phyloP scores from a whole-genome alignment of 2,113 vertebrate species.

The Spea multiplicata region DNA sequence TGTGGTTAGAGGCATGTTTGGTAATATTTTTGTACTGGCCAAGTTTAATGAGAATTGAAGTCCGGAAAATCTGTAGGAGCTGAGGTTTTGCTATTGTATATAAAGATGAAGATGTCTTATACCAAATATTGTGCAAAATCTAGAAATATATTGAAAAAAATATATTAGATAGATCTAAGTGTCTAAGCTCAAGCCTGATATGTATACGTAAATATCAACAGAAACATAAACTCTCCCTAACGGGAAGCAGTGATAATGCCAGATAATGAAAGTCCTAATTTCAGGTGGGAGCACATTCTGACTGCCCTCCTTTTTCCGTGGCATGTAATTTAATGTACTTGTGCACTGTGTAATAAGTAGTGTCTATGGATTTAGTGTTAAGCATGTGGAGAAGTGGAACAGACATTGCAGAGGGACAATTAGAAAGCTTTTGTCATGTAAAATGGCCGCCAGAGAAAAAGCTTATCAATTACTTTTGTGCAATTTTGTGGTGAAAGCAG shows the following conservation, averaged over 20 bases:
- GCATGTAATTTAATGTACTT: background rate
- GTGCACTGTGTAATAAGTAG: background rate
- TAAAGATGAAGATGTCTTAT: no score
- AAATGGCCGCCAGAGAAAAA: conserved; percentile 3
- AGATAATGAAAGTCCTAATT: background rate
- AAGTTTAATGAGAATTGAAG: no score
- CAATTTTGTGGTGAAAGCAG: conserved; percentile 2
- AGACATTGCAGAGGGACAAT: conserved; percentile 22
- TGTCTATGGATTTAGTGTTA: conserved; percentile 8
- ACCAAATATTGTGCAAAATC: no score
- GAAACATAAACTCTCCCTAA: background rate
- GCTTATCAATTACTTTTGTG: conserved; percentile 16
- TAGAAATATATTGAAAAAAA: no score
- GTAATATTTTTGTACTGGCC: no score
- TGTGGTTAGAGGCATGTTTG: no score
- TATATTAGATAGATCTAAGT: no score
- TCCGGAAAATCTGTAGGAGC: no score
- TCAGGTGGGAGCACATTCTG: background rate
- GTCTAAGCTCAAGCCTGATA: no score
- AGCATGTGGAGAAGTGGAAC: background rate
- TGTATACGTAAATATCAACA: background rate
- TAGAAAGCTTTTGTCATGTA: conserved; percentile 19
- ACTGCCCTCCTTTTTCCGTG: background rate
- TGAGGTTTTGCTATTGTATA: no score
- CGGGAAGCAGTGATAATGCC: background rate